phyloP scores from a whole-genome alignment of 2,113 vertebrate genomes.

The Siphamia tubifer region DNA sequence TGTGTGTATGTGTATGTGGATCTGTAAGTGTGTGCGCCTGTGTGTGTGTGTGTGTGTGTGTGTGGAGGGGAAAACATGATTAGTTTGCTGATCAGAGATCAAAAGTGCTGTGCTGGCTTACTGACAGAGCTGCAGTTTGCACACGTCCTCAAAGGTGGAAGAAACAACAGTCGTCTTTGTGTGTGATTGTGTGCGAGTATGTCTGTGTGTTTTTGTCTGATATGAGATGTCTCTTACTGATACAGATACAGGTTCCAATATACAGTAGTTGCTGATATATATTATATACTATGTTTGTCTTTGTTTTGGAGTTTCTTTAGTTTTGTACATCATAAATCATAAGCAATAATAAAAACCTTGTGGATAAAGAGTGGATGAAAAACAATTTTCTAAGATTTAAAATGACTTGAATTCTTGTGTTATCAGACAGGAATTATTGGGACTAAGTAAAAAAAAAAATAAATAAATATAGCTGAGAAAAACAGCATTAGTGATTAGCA shows the following conservation, averaged over 20 bases:
- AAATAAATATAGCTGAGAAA: conserved; percentile 9
- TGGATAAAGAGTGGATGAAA: conserved; percentile 20
- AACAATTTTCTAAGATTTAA: conserved; percentile 41
- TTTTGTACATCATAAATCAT: conserved; percentile 57
- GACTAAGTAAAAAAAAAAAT: conserved; percentile 54
- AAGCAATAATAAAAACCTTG: conserved; percentile 65
- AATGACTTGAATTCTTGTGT: conserved; percentile 40
- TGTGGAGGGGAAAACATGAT: not conserved
- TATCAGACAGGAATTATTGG: conserved; percentile 19
- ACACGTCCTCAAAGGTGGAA: conserved; percentile 7
- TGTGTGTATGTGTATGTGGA: not conserved
- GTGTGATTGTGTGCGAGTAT: not conserved
- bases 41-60: not conserved
- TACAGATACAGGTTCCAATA: not conserved
- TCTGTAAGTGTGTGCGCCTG: not conserved
- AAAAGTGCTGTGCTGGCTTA: conserved; percentile 19
- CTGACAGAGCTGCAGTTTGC: conserved; percentile 13
- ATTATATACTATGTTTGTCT: conserved; percentile 10
- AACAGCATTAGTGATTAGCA: not conserved
- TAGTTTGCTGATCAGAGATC: conserved; percentile 22
- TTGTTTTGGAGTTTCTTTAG: conserved; percentile 37
- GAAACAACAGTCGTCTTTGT: not conserved
- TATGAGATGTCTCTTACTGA: not conserved
- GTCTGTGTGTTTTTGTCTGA: not conserved
- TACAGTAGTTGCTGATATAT: conserved; percentile 22